These are phyloP conservation scores for Antedon bifida DNA, from an alignment of 35 echinoderm and acorn worm genomes.

Conservation along the genomic window DNA sequence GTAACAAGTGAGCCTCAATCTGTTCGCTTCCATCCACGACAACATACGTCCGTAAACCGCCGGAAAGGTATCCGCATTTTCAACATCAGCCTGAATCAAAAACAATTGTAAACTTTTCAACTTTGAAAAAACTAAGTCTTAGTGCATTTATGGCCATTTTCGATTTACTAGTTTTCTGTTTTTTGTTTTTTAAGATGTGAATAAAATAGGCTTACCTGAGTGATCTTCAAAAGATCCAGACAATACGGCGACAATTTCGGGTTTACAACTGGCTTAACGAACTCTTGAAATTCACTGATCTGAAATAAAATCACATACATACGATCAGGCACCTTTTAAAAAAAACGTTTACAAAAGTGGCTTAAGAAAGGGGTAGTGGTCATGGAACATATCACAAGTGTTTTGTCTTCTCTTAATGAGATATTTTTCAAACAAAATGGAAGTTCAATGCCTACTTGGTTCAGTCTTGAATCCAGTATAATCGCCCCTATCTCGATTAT, in stretches of 20 bases:
- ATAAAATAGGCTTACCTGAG: not conserved
- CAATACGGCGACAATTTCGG: not conserved
- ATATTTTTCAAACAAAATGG: too few species aligned
- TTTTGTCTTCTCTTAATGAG: too few species aligned
- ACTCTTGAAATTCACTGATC: not conserved
- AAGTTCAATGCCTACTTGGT: not conserved
- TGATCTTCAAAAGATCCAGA: not conserved
- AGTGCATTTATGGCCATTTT: too few species aligned
- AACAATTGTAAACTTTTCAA: not conserved
- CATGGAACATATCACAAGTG: too few species aligned
- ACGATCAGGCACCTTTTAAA: too few species aligned
- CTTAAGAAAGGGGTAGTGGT: not conserved
- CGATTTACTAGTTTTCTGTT: too few species aligned
- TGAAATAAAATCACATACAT: not conserved
- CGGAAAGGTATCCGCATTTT: not conserved
- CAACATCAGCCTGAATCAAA: not conserved
- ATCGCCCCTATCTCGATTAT: not conserved
- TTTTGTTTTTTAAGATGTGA: too few species aligned
- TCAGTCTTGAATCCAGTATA: not conserved
- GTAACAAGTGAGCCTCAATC: not conserved
- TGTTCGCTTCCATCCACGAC: not conserved
- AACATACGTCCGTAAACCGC: not conserved
- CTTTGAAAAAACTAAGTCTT: too few species aligned
- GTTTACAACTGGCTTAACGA: not conserved
- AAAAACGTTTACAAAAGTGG: too few species aligned